Evolutionary conservation across 2,797 vertebrate species (phyloP), one percentile per base, ranked within the genome.

Genomic region (Crenichthys baileyi): DNA sequence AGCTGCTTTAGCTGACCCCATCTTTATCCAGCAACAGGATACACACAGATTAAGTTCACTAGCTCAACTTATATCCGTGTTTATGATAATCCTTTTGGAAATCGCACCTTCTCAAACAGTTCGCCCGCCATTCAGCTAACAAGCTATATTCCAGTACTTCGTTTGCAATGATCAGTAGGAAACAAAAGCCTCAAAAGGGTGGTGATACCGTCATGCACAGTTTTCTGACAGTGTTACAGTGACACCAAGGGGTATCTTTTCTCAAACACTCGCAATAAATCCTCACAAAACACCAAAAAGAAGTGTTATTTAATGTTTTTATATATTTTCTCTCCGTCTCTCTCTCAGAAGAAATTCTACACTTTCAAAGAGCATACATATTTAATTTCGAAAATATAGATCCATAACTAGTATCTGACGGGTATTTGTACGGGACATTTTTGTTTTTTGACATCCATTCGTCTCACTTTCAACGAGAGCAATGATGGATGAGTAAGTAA

Each of bases 161-260:
- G 20, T 44, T 29, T 63, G 0, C 5, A 36, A 22, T 41, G 12
- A 13, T 72, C 36, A 48, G n/a, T 26, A 36, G 58, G 46, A 72
- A 76, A 72, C 79, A 80, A 76, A 31, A 71, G 31, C 46, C 31
- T 56, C 31, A 2, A 63, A 44, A 76, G 46, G 70, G 68, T 56
- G 76, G 73, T 58, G 56, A 75, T 55, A 0, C 12, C 18, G 29
- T 20, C 4, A 3, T 22, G 5, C 26, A 4, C 22, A 18, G 58
- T 51, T 60, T 71, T 61, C 6, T 20, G 16, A 65, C 48, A 36
- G 51, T 76, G 15, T 72, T 76, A 71, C 41, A 56, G 36, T 76
- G 74, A 80, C 79, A 80, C 79, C 74, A 48, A 55, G 56, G 56
- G 79, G 79, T 20, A 39, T 39, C 16, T 41, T 74, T 48, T 50